These are phyloP conservation scores for Pyrocoelia pectoralis DNA, from an alignment of 2,888 invertebrate species.

Conservation along the genomic window DNA sequence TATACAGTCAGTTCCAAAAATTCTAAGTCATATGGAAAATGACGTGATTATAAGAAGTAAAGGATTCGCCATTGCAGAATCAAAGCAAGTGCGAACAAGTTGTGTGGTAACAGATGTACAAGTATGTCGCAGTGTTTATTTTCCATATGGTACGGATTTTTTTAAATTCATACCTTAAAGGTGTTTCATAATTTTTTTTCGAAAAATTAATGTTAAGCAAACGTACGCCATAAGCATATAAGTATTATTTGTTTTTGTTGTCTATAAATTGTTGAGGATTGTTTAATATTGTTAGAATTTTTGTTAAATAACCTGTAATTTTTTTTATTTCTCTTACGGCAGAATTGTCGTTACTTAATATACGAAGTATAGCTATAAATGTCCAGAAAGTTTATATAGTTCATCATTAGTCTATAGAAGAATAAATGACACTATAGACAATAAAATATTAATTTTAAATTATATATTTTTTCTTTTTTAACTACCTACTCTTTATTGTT, in stretches of 20 bases:
- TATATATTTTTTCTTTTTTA: slow-evolving; percentile 8
- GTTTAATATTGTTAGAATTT: slow-evolving; percentile 23
- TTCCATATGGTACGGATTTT: no score
- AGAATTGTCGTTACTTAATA: slow-evolving; percentile 24
- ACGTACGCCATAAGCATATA: slow-evolving; percentile 5
- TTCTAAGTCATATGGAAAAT: background rate
- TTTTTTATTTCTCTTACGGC: background rate
- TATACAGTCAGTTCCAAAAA: background rate
- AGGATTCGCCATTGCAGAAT: no score
- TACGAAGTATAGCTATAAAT: slow-evolving; percentile 31
- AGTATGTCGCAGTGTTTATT: no score
- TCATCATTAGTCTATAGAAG: slow-evolving; percentile 31
- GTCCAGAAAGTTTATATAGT: slow-evolving; percentile 31
- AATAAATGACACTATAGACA: slow-evolving; percentile 30
- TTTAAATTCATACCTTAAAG: no score
- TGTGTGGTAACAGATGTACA: no score
- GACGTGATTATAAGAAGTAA: no score
- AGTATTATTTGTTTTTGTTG: slow-evolving; percentile 24
- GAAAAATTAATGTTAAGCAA: no score
- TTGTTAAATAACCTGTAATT: background rate
- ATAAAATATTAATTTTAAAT: slow-evolving; percentile 17
- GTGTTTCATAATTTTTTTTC: no score
- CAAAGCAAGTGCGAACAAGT: no score
- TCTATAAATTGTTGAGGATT: slow-evolving; percentile 22
- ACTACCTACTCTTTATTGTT: background rate